phyloP scores from a whole-genome alignment of 2,113 vertebrate species.

The Sceloporus undulatus region DNA sequence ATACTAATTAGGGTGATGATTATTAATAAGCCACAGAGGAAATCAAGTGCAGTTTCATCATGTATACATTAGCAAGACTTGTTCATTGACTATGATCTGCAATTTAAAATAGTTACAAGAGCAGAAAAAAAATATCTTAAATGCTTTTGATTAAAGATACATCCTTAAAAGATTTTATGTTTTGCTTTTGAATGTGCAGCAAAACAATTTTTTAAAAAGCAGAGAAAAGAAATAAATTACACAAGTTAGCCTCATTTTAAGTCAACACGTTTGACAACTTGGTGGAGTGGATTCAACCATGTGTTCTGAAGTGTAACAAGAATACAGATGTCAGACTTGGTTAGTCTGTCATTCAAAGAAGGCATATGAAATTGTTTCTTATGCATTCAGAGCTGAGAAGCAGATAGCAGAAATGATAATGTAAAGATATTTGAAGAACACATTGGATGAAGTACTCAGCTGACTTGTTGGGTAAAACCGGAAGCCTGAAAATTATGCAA shows the following conservation, averaged over 20 bases:
- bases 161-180: slow-evolving; percentile 22
- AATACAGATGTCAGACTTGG: neutral
- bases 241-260: slow-evolving; percentile 9
- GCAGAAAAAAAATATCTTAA: slow-evolving; percentile 39
- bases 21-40: slow-evolving; percentile 36
- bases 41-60: slow-evolving; percentile 36
- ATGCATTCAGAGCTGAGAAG: neutral
- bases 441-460: neutral
- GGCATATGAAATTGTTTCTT: slow-evolving; percentile 16
- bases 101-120: slow-evolving; percentile 41
- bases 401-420: neutral
- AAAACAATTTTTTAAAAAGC: neutral
- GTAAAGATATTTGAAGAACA: neutral
- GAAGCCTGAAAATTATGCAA: neutral
- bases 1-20: slow-evolving; percentile 53
- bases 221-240: slow-evolving; percentile 12
- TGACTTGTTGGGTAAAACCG: neutral
- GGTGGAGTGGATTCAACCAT: slow-evolving; percentile 9
- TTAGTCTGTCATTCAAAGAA: neutral
- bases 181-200: slow-evolving; percentile 22
- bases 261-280: neutral
- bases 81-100: slow-evolving; percentile 31
- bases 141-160: slow-evolving; percentile 13
- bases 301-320: neutral
- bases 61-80: slow-evolving; percentile 44